Conservation (phyloP, 2,113 vertebrate species). For the Lophius piscatorius region DNA sequence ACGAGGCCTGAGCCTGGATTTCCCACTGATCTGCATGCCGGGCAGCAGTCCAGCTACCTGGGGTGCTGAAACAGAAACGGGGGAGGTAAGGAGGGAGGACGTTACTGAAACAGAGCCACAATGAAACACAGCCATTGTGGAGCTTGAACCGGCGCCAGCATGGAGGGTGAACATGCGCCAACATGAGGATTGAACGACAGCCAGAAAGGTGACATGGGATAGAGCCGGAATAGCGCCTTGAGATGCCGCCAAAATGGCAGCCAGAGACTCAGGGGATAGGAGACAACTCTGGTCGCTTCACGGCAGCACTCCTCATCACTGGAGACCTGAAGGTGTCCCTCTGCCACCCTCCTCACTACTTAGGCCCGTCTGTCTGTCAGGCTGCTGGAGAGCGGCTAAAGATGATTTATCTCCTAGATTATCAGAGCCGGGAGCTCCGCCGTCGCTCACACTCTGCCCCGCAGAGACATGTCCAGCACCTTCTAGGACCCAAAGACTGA, state of each 20-base stretch:
- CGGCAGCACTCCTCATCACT: conserved; percentile 62
- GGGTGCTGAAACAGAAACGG: conserved; percentile 75
- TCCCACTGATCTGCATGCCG: conserved; percentile 75
- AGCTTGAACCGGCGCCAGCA: conserved; percentile 77
- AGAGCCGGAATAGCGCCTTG: conserved; percentile 74
- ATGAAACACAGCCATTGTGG: conserved; percentile 70
- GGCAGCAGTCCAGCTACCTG: conserved; percentile 80
- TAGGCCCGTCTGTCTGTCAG: conserved; percentile 75
- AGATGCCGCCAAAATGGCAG: conserved; percentile 76
- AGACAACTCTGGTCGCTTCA: conserved; percentile 61
- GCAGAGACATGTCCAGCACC: conserved; percentile 57
- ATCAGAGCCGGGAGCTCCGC: conserved; percentile 50
- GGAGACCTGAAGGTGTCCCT: conserved; percentile 72
- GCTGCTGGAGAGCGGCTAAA: conserved; percentile 62
- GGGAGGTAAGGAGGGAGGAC: conserved; percentile 17
- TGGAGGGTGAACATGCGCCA: conserved; percentile 72
- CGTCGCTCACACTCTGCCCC: conserved; percentile 49
- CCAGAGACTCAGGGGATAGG: conserved; percentile 59
- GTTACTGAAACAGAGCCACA: conserved; percentile 73
- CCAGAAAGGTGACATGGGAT: conserved; percentile 78
- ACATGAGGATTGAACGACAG: conserved; percentile 68
- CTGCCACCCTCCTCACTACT: conserved; percentile 74
- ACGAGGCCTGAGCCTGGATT: conserved; percentile 78
- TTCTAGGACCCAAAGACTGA: conserved; percentile 17
- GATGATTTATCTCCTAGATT: conserved; percentile 70